These are phyloP conservation scores for Dissostichus mawsoni DNA, from an alignment of 2,113 vertebrate genomes.

Conservation along the genomic window DNA sequence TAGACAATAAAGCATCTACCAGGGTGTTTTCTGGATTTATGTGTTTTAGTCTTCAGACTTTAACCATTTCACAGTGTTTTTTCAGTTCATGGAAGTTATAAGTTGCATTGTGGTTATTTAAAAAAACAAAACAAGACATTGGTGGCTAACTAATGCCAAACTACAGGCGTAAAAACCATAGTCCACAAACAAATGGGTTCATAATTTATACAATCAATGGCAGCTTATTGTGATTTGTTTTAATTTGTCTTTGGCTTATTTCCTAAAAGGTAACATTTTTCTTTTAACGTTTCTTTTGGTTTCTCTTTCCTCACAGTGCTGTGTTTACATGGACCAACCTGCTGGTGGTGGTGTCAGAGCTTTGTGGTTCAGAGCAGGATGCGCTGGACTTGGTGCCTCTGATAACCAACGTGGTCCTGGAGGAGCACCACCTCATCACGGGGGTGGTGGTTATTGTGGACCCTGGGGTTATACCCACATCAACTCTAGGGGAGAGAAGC, in stretches of 20 bases:
- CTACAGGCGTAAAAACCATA: too few species aligned
- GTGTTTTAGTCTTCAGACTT: too few species aligned
- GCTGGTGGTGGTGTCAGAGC: slow-evolving; percentile 96
- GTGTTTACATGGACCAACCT: slow-evolving; percentile 99
- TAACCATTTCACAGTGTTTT: too few species aligned
- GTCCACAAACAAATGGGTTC: too few species aligned
- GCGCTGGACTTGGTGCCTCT: slow-evolving; percentile 96
- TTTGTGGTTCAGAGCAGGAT: slow-evolving; percentile 97
- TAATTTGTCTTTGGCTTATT: not conserved
- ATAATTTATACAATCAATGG: too few species aligned
- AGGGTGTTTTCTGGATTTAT: too few species aligned
- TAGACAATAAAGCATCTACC: too few species aligned
- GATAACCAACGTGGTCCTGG: slow-evolving; percentile 96
- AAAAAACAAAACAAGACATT: too few species aligned
- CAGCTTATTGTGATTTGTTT: not conserved
- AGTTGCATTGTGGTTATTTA: too few species aligned
- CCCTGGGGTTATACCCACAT: slow-evolving; percentile 96
- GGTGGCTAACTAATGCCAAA: too few species aligned
- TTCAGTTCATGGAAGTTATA: too few species aligned
- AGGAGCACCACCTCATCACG: slow-evolving; percentile 97
- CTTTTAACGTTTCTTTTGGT: not conserved
- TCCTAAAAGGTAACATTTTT: not conserved
- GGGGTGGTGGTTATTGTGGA: slow-evolving; percentile 98
- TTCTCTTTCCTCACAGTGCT: slow-evolving; percentile 82
- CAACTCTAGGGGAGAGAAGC: slow-evolving; percentile 98